These are phyloP conservation scores for Labia minor DNA, from an alignment of 2,888 invertebrate genomes.

Conservation along the genomic window DNA sequence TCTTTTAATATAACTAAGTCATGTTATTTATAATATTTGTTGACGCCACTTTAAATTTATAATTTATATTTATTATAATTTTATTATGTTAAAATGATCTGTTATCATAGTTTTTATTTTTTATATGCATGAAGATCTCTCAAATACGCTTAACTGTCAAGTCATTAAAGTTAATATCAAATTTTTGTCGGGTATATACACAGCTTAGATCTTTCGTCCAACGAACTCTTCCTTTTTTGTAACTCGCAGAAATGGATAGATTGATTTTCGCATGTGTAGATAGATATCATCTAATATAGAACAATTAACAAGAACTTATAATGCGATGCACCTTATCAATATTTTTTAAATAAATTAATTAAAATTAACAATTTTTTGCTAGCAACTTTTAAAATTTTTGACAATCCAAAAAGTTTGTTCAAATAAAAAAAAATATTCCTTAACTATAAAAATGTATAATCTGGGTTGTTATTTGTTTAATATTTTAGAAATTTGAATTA, in stretches of 20 bases:
- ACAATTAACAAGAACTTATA: too few species aligned
- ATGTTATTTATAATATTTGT: neutral
- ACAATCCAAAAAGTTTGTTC: too few species aligned
- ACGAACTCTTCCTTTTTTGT: neutral
- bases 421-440: too few species aligned
- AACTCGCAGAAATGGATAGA: neutral
- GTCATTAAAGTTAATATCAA: neutral
- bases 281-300: too few species aligned
- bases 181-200: neutral
- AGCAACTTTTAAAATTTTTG: too few species aligned
- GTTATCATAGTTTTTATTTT: neutral
- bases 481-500: too few species aligned
- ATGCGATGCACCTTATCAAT: too few species aligned
- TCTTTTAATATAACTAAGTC: neutral
- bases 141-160: neutral
- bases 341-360: too few species aligned
- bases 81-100: neutral
- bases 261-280: neutral
- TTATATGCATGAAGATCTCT: neutral
- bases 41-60: neutral
- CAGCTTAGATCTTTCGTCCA: slow-evolving; percentile 13
- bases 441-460: too few species aligned
- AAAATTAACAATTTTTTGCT: too few species aligned
- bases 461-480: too few species aligned
- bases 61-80: neutral